phyloP scores from a whole-genome alignment of 2,797 vertebrate species.

The Karalla daura region DNA sequence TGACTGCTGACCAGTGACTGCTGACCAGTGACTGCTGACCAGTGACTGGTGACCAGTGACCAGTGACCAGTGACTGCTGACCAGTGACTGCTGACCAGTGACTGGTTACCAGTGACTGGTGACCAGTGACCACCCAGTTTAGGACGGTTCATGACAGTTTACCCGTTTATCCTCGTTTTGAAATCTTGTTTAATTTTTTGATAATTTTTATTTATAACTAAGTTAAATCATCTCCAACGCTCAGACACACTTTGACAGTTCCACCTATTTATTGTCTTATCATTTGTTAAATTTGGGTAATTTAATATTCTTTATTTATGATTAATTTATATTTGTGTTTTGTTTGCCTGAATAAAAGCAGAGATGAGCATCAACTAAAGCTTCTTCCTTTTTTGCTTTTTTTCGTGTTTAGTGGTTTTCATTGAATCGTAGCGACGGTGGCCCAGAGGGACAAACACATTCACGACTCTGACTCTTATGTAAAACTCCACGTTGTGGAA shows the following conservation, averaged over 20 bases:
- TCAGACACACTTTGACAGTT: conserved; percentile 20
- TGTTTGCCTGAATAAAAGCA: conserved; percentile 53
- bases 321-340: conserved; percentile 48
- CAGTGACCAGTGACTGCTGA: too few relatives aligned
- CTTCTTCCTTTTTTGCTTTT: not conserved
- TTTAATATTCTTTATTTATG: conserved; percentile 45
- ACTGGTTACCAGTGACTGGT: too few relatives aligned
- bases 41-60: too few relatives aligned
- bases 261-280: conserved; percentile 43
- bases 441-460: too few relatives aligned
- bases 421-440: too few relatives aligned
- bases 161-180: not conserved
- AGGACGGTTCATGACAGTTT: too few relatives aligned
- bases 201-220: conserved; percentile 20
- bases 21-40: too few relatives aligned
- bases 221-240: conserved; percentile 11
- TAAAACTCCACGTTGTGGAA: too few relatives aligned
- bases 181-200: not conserved
- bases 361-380: not conserved
- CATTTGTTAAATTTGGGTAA: conserved; percentile 42
- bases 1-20: too few relatives aligned
- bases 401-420: not conserved
- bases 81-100: too few relatives aligned
- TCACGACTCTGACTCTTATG: too few relatives aligned
- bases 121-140: too few relatives aligned